phyloP scores from a whole-genome alignment of 2,888 invertebrate genomes.

The Agriopis leucophaearia region DNA sequence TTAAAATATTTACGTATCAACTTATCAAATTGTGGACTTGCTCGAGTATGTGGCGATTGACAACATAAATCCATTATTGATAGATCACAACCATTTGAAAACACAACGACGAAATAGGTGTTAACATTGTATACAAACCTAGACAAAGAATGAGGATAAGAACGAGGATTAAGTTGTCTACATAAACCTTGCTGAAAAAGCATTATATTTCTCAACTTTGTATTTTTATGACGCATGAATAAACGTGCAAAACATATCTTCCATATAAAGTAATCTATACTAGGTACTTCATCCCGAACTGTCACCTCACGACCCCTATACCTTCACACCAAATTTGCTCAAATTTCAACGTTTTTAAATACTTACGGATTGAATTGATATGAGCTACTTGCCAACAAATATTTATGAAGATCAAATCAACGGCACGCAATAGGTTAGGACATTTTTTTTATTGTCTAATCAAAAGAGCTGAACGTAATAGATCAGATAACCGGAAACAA shows the following conservation, averaged over 20 bases:
- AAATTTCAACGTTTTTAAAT: too few relatives aligned
- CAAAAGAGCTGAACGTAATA: too few relatives aligned
- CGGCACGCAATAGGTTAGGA: too few relatives aligned
- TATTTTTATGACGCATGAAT: slow-evolving; percentile 8
- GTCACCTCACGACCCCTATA: too few relatives aligned
- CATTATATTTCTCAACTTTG: slow-evolving; percentile 6
- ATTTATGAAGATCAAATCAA: too few relatives aligned
- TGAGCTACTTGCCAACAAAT: too few relatives aligned
- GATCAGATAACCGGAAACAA: too few relatives aligned
- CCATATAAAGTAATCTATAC: background rate
- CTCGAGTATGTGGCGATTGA: background rate
- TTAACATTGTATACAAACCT: background rate
- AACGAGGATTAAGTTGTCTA: slow-evolving; percentile 7
- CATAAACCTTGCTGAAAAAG: slow-evolving; percentile 18
- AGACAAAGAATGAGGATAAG: slow-evolving; percentile 20
- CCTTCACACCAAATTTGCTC: too few relatives aligned
- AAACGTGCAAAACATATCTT: slow-evolving; percentile 5
- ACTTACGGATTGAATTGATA: too few relatives aligned
- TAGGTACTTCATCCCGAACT: too few relatives aligned
- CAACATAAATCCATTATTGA: slow-evolving; percentile 7
- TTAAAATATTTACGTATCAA: too few relatives aligned
- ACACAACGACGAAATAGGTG: background rate
- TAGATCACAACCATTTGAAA: slow-evolving; percentile 7
- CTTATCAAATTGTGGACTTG: background rate
- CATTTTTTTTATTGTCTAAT: too few relatives aligned